Evolutionary conservation across 2,797 vertebrate genomes (phyloP).

Genomic region (Chelmon rostratus): DNA sequence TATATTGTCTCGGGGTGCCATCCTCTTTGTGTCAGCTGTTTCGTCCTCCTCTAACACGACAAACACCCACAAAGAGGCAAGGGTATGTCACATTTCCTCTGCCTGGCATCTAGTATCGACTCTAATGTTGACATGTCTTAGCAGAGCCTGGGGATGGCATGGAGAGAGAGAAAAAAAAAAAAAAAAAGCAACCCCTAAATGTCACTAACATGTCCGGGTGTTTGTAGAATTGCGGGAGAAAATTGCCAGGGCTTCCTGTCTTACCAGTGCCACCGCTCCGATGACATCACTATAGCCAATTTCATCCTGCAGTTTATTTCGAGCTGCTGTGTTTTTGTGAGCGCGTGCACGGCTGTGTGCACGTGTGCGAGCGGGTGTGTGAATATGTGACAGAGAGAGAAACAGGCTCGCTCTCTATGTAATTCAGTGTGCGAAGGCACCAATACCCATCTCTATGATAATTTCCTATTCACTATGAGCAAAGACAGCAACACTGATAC

Average conservation of each 20-base stretch:
- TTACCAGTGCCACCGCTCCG: conserved; percentile 27
- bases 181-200: conserved; percentile 54
- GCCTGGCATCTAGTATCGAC: conserved; percentile 68
- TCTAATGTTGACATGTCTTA: conserved; percentile 67
- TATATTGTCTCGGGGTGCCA: conserved; percentile 52
- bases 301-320: conserved; percentile 66
- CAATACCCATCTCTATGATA: conserved; percentile 85
- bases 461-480: conserved; percentile 76
- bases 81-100: conserved; percentile 74
- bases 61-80: conserved; percentile 56
- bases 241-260: conserved; percentile 55
- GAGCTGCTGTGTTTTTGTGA: conserved; percentile 40
- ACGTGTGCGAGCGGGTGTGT: conserved; percentile 10
- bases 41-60: conserved; percentile 56
- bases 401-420: conserved; percentile 56
- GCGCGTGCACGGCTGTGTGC: background rate
- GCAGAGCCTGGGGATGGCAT: conserved; percentile 62
- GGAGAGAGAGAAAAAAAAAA: conserved; percentile 57
- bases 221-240: conserved; percentile 62
- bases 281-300: conserved; percentile 66
- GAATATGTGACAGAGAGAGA: conserved; percentile 50
- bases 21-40: conserved; percentile 63
- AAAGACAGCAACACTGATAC: conserved; percentile 82
- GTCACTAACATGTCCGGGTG: conserved; percentile 68
- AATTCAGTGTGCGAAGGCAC: conserved; percentile 74